Conservation (phyloP, 2,888 invertebrate species). For the Archaeoteleia sp. region DNA sequence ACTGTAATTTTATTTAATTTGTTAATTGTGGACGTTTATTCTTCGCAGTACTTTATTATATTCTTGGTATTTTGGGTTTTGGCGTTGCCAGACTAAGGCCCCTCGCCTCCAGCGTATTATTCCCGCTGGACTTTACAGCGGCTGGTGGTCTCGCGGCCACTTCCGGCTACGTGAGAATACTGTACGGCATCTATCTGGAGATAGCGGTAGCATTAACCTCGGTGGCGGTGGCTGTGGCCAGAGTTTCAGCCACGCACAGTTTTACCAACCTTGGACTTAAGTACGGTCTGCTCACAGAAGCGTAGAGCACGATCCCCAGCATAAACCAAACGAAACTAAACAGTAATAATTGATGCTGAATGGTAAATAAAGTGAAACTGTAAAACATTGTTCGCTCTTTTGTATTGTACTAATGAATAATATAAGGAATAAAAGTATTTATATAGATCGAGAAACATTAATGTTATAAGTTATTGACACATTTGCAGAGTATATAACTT, state of each 20-base stretch:
- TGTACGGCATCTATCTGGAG: conserved; percentile 82
- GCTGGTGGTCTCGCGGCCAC: conserved; percentile 81
- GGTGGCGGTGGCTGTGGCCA: conserved; percentile 78
- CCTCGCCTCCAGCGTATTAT: conserved; percentile 78
- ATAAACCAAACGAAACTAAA: too few species aligned
- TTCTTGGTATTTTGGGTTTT: conserved; percentile 78
- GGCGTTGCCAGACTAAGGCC: conserved; percentile 77
- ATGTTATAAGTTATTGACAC: too few species aligned
- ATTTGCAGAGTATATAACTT: too few species aligned
- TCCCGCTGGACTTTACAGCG: conserved; percentile 83
- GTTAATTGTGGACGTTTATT: too few species aligned
- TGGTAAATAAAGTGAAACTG: too few species aligned
- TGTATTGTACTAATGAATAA: too few species aligned
- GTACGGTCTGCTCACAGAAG: conserved; percentile 77
- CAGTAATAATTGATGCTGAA: too few species aligned
- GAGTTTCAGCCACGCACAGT: conserved; percentile 78
- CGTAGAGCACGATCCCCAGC: too few species aligned
- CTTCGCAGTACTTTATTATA: conserved; percentile 78
- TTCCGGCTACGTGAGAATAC: conserved; percentile 77
- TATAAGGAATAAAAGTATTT: too few species aligned
- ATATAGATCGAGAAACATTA: too few species aligned
- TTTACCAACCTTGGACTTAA: conserved; percentile 77
- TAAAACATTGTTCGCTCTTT: too few species aligned
- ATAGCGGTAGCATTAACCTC: conserved; percentile 81
- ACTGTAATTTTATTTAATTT: too few species aligned